Conservation (phyloP, 2,797 vertebrate species). For the Labroides dimidiatus region DNA sequence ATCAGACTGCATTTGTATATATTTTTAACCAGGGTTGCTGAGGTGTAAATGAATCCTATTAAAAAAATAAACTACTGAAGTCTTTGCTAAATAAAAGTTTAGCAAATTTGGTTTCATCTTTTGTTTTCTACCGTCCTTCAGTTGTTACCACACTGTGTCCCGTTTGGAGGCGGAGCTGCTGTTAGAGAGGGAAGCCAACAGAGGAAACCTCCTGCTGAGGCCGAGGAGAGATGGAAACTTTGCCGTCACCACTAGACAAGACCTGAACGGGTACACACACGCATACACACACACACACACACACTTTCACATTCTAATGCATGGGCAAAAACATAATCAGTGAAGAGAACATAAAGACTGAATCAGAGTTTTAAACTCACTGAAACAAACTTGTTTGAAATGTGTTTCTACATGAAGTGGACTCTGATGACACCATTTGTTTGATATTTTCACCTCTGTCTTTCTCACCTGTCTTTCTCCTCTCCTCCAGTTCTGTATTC, state of each 20-base stretch:
- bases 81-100: no score
- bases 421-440: no score
- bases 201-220: conserved; percentile 87
- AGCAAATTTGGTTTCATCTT: background rate
- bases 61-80: no score
- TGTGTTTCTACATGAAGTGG: background rate
- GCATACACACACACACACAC: no score
- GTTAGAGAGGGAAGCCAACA: conserved; percentile 77
- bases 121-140: conserved; percentile 37
- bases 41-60: no score
- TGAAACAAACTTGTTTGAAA: background rate
- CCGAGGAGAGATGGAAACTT: conserved; percentile 74
- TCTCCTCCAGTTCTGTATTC: conserved; percentile 64
- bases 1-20: no score
- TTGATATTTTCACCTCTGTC: background rate
- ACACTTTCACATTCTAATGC: background rate
- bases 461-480: background rate
- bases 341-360: background rate
- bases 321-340: background rate
- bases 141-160: conserved; percentile 84
- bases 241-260: conserved; percentile 85
- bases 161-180: conserved; percentile 85
- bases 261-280: conserved; percentile 72
- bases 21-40: no score
- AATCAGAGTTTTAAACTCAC: background rate